These are phyloP conservation scores for Vidua chalybeata DNA, from an alignment of 2,113 vertebrate genomes.

Conservation along the genomic window DNA sequence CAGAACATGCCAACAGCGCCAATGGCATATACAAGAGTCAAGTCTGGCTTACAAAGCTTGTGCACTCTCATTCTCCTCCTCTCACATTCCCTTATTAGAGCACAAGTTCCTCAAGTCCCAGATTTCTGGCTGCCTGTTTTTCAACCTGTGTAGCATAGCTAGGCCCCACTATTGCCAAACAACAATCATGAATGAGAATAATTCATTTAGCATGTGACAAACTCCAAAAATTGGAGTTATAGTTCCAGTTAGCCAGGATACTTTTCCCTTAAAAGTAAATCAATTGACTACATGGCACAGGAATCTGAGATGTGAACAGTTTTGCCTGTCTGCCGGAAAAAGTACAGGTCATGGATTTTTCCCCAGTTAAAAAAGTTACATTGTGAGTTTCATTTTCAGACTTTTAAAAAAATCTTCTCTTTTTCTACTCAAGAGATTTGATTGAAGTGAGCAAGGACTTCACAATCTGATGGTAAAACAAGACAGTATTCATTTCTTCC, in stretches of 20 bases:
- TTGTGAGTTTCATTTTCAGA: not conserved
- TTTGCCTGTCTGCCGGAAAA: not conserved
- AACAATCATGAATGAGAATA: not conserved
- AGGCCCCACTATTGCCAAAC: not conserved
- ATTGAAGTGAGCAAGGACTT: not conserved
- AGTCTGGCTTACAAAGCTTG: not conserved
- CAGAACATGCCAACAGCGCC: not conserved
- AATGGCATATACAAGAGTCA: not conserved
- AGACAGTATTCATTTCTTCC: not conserved
- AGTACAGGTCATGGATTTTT: not conserved
- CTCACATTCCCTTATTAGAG: not conserved
- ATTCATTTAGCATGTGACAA: not conserved
- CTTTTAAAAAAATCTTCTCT: not conserved
- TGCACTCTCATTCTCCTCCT: not conserved
- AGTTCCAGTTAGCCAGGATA: not conserved
- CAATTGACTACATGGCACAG: fast-evolving
- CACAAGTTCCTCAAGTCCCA: not conserved
- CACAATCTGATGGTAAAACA: not conserved
- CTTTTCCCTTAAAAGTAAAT: not conserved
- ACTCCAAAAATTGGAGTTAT: not conserved
- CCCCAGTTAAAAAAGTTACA: not conserved
- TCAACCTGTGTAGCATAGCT: not conserved
- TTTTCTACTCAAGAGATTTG: not conserved
- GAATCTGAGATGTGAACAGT: not conserved
- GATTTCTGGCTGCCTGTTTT: not conserved